Base-by-base conservation (phyloP, 1,140 invertebrate species). In the Laupala kohalensis region DNA sequence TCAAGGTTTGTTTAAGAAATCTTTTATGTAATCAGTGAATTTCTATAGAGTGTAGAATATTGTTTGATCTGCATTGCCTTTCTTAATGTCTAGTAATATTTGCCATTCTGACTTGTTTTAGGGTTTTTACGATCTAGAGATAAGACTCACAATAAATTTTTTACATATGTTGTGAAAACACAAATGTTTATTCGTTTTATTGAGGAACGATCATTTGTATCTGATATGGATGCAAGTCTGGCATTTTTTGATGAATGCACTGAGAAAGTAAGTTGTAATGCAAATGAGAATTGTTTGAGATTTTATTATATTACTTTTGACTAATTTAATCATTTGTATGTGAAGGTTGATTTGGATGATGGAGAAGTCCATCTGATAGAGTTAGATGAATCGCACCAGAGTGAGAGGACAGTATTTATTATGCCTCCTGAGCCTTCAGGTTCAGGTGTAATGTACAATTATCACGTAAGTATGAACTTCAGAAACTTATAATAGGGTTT, bases 101-200 rank as follows among this genome's bases (percentile, higher is more conserved):
- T n/a, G n/a, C n/a, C n/a, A n/a, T n/a, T n/a, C n/a, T n/a, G n/a
- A n/a, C n/a, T n/a, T n/a, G n/a, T 78, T 78, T 69, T 77, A 86
- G 86, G 83, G 24, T 89, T 89, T 79, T 75, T 88, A 0, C 82
- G 79, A 67, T 84, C 84, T 73, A 81, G 90, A 66, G 92, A 93
- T 76, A 90, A 94, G 83, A 87, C 91, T 64, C 90, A 96, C 78
- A 90, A 93, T 64, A 93, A 95, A 80, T 98, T 98, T 83, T 98
- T 93, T 80, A 86, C 87, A 67, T 84, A 95, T 74, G 80, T 98
- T 76, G 91, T 95, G 81, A 91, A 89, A 78, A 98, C 97, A 1
- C 97, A 99, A 83, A 96, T 97, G 91, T 99, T 98, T 80, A 97
- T 94, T 72, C 89, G 95, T 64, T 99, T 99, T 81, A 98, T 99